Percentiles rank a stretch among this genome's conserved stretches.
Evolutionary conservation across 1,140 invertebrate species (phyloP).

Genomic region (Bombus soroeensis): DNA sequence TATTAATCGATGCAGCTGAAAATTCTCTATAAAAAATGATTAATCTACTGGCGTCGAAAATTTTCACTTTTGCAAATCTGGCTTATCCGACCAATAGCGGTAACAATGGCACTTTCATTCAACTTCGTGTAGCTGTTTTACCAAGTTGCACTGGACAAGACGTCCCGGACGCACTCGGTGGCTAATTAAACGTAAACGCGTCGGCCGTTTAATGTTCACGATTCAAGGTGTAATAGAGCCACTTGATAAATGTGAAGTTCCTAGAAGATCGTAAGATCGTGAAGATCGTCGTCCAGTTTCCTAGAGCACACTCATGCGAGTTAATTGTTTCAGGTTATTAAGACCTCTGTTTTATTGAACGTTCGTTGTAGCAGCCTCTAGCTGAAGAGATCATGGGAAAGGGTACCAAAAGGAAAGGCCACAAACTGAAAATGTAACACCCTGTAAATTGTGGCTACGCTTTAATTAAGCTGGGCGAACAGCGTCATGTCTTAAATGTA

Average conservation of each 20-base stretch:
- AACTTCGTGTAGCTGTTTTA: neutral
- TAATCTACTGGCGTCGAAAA: too few species aligned
- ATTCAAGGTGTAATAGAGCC: conserved; percentile 31
- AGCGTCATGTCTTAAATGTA: neutral
- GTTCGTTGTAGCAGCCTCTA: neutral
- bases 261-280: conserved; percentile 40
- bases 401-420: neutral
- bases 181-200: conserved; percentile 38
- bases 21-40: too few species aligned
- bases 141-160: neutral
- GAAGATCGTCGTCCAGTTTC: conserved; percentile 34
- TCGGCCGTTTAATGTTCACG: neutral
- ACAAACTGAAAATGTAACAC: conserved; percentile 22
- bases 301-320: conserved; percentile 42
- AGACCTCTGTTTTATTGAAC: conserved; percentile 45
- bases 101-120: neutral
- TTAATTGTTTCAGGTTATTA: conserved; percentile 43
- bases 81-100: too few species aligned
- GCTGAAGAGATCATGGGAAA: conserved; percentile 39
- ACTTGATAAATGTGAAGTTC: conserved; percentile 13
- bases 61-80: too few species aligned
- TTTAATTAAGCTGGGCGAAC: conserved; percentile 41
- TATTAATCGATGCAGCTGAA: too few species aligned
- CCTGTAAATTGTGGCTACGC: conserved; percentile 16
- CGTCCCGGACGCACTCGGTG: neutral